phyloP scores from a whole-genome alignment of 1,140 invertebrate genomes.

The Leptopilina clavipes region DNA sequence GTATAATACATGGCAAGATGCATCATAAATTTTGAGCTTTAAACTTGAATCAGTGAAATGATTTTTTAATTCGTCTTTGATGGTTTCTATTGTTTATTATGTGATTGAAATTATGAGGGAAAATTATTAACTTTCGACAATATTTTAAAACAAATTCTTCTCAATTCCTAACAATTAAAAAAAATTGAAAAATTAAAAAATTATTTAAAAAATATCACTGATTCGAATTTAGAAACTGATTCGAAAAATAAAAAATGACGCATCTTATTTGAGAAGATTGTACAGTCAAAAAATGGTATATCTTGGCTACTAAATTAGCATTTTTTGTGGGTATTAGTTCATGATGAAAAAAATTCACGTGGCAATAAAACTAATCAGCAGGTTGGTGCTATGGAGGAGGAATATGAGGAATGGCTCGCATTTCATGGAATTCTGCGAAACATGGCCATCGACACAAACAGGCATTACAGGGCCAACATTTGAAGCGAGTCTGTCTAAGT shows the following conservation, averaged over 20 bases:
- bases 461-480: slow-evolving; percentile 75
- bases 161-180: too few species aligned
- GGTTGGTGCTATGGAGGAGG: slow-evolving; percentile 74
- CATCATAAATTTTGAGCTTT: not conserved
- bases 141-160: too few species aligned
- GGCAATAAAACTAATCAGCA: slow-evolving; percentile 43
- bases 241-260: not conserved
- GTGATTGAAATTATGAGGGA: too few species aligned
- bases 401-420: slow-evolving; percentile 72
- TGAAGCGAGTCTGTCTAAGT: slow-evolving; percentile 75
- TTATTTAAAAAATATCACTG: too few species aligned
- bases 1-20: slow-evolving; percentile 28
- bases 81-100: too few species aligned
- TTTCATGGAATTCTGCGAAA: slow-evolving; percentile 74
- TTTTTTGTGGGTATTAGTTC: slow-evolving; percentile 52
- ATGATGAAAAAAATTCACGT: slow-evolving; percentile 44
- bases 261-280: slow-evolving; percentile 18
- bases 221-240: too few species aligned
- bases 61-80: too few species aligned
- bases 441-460: slow-evolving; percentile 74
- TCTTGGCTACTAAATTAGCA: slow-evolving; percentile 23
- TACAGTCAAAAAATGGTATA: not conserved
- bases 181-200: too few species aligned
- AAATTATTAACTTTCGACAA: too few species aligned
- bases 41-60: too few species aligned